These are phyloP conservation scores for Bilobella aurantiaca DNA, from an alignment of 1,140 invertebrate genomes.

Conservation along the genomic window DNA sequence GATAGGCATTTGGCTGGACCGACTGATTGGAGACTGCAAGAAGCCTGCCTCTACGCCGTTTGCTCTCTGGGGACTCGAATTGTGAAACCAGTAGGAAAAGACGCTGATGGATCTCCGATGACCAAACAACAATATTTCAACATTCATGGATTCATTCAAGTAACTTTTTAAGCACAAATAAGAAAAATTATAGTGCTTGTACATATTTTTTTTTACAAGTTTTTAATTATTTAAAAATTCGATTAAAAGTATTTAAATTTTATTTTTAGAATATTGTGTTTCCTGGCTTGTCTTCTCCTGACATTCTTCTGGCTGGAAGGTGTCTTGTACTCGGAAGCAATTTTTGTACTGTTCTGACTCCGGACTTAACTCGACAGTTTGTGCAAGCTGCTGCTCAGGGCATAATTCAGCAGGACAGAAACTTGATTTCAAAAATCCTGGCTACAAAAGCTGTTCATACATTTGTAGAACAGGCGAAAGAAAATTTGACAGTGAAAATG, in stretches of 20 bases:
- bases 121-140: constrained; percentile 50
- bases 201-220: not conserved
- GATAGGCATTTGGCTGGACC: constrained; percentile 47
- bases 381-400: constrained; percentile 54
- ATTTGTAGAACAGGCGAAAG: constrained; percentile 22
- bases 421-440: constrained; percentile 39
- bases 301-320: constrained; percentile 56
- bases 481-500: constrained; percentile 25
- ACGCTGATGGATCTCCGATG: not conserved
- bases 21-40: constrained; percentile 65
- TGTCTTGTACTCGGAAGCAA: constrained; percentile 60
- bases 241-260: constrained; percentile 34
- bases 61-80: constrained; percentile 25
- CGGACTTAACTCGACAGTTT: constrained; percentile 49
- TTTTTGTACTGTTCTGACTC: constrained; percentile 51
- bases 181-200: no score
- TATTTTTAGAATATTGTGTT: constrained; percentile 46
- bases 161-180: constrained; percentile 39
- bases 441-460: constrained; percentile 28
- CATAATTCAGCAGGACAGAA: constrained; percentile 48
- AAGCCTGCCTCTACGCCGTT: constrained; percentile 56
- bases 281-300: constrained; percentile 41
- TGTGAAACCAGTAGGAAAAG: constrained; percentile 8
- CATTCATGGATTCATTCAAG: constrained; percentile 53
- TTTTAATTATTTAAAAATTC: not conserved